These are phyloP conservation scores for Salvelinus alpinus DNA, from an alignment of 2,113 vertebrate species.

Conservation along the genomic window DNA sequence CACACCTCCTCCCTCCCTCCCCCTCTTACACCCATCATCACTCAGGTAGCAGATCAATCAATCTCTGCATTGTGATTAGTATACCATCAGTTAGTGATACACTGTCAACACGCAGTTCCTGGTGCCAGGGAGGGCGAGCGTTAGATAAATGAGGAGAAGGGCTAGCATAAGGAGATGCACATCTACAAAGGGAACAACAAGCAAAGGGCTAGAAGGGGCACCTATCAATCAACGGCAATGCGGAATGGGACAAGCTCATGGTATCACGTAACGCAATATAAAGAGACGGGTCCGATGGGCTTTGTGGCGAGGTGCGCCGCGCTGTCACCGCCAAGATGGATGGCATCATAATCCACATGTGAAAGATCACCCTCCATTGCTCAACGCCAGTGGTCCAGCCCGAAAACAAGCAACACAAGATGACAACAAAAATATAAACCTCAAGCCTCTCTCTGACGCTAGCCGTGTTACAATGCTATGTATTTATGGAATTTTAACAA, in stretches of 20 bases:
- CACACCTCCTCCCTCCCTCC: neutral
- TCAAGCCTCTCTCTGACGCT: constrained; percentile 10
- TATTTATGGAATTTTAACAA: too few species aligned
- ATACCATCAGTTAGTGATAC: constrained; percentile 28
- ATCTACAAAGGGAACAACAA: constrained; percentile 19
- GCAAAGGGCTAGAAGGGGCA: constrained; percentile 39
- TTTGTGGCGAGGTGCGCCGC: constrained; percentile 33
- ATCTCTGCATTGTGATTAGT: constrained; percentile 39
- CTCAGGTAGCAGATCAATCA: constrained; percentile 22
- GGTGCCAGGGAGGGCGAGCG: constrained; percentile 24
- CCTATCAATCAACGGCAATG: constrained; percentile 58
- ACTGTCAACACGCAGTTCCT: constrained; percentile 15
- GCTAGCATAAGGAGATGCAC: constrained; percentile 5
- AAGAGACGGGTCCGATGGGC: constrained; percentile 46
- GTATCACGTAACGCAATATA: constrained; percentile 53
- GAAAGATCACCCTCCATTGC: constrained; percentile 35
- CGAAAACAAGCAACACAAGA: constrained; percentile 13
- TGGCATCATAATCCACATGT: constrained; percentile 57
- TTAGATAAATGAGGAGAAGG: constrained; percentile 30
- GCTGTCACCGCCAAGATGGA: constrained; percentile 51
- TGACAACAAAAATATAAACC: constrained; percentile 12
- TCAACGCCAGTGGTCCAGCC: neutral
- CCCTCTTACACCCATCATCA: constrained; percentile 8
- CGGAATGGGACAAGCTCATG: constrained; percentile 5
- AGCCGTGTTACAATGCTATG: too few species aligned